Base-by-base conservation (phyloP, 2,888 invertebrate species). In the Tachina fera region DNA sequence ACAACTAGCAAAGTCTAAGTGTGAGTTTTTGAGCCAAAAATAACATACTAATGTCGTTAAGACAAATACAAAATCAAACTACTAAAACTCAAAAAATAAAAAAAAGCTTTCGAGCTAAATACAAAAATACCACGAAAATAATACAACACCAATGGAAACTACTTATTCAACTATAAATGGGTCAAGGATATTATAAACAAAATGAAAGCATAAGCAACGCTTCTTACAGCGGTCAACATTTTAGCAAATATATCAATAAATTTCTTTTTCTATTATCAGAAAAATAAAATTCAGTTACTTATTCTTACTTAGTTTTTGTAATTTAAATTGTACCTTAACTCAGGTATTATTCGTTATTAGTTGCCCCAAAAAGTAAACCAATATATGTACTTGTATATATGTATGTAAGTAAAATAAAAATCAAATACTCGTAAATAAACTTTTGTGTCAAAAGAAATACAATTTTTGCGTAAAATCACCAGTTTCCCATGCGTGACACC, bases 121-220 rank as follows among this genome's bases (percentile, higher is more conserved):
- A 41, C 14, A 67, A 41, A 9, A 61, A 60, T 49, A 53, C n/a
- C 53, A 31, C 3, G 1, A 41, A 75, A 81, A 53, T 19, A 22
- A 31, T 58, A 63, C 4, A 58, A 72, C 47, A 51, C 16, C n/a
- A 39, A 11, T 43, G 0, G 19, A 63, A 47, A 41, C 13, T 41
- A 5, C 8, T 14, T 60, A 83, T 43, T 60, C 61, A 41, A 43
- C 45, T 39, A 19, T 47, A 63, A 84, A 76, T 80, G 65, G 84
- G 84, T 84, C 84, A 84, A 84, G 84, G 84, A 72, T 84, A 80
- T 65, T 51, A 74, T 19, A 6, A 41, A 9, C 6, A 11, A 68
- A 53, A 51, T 16, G 51, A 63, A 41, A 61, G n/a, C 47, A 22
- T 31, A 43, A 56, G 41, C 9, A 51, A 71, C 19, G 39, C 16